phyloP scores from a whole-genome alignment of 2,113 vertebrate genomes.

The Datnioides undecimradiatus region DNA sequence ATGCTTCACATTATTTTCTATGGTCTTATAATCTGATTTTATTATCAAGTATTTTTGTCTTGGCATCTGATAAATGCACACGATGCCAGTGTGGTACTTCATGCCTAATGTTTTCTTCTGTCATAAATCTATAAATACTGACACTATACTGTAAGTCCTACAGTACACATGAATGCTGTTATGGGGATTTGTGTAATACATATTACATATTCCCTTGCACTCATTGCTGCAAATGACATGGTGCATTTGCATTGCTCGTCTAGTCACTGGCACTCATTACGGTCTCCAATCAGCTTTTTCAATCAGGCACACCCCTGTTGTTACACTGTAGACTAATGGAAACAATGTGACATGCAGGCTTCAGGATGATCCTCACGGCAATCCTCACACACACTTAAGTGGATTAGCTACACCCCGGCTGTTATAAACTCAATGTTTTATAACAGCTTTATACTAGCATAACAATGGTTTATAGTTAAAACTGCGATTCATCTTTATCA shows the following conservation, averaged over 20 bases:
- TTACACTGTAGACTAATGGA: slow-evolving; percentile 25
- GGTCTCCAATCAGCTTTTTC: slow-evolving; percentile 58
- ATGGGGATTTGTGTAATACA: slow-evolving; percentile 14
- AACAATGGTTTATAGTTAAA: slow-evolving; percentile 46
- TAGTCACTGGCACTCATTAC: slow-evolving; percentile 21
- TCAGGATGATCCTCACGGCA: slow-evolving; percentile 47
- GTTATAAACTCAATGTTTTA: slow-evolving; percentile 49
- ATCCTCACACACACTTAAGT: slow-evolving; percentile 62
- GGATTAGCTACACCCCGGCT: slow-evolving; percentile 68
- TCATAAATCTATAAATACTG: neutral
- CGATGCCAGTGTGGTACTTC: neutral
- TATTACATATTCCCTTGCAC: slow-evolving; percentile 4
- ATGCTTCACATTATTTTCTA: too few relatives aligned
- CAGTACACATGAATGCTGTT: neutral
- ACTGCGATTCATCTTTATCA: slow-evolving; percentile 63
- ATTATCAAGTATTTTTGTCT: neutral
- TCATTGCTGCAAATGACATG: slow-evolving; percentile 8
- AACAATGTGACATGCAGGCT: slow-evolving; percentile 53
- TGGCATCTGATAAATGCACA: too few relatives aligned
- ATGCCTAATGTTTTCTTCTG: neutral
- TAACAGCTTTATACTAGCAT: slow-evolving; percentile 30
- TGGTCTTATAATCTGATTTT: neutral
- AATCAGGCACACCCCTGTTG: slow-evolving; percentile 55
- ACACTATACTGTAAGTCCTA: neutral
- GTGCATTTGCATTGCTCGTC: slow-evolving; percentile 30